Evolutionary conservation across 2,888 invertebrate species (phyloP).

Genomic region (Sinohyriopsis cumingii): DNA sequence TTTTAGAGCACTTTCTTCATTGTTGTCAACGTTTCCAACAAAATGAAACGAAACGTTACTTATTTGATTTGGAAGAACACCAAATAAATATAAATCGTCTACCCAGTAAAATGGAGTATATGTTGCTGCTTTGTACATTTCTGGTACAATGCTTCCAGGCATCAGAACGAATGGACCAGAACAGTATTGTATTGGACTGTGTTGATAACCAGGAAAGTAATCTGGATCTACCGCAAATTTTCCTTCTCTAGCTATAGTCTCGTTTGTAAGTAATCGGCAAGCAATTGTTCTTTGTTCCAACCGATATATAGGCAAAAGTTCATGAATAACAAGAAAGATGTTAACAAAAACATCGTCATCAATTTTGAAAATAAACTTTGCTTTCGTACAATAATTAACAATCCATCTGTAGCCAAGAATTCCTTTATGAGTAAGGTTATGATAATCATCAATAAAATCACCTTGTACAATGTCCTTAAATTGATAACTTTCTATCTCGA

Average conservation of each 20-base stretch:
- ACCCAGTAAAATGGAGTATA: slow-evolving; percentile 3
- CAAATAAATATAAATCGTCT: slow-evolving; percentile 6
- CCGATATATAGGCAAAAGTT: too few relatives aligned
- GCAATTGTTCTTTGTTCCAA: too few relatives aligned
- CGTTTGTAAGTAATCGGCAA: too few relatives aligned
- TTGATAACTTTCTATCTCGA: too few relatives aligned
- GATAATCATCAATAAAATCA: neutral
- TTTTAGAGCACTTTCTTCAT: too few relatives aligned
- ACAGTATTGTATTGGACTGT: neutral
- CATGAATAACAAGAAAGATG: too few relatives aligned
- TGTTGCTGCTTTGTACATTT: slow-evolving; percentile 2
- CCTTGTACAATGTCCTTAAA: too few relatives aligned
- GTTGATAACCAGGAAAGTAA: neutral
- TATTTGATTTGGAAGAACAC: slow-evolving; percentile 3
- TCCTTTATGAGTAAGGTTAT: slow-evolving; percentile 39
- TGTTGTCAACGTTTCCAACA: too few relatives aligned
- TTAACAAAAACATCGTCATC: too few relatives aligned
- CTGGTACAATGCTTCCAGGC: neutral
- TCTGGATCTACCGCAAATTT: slow-evolving; percentile 1
- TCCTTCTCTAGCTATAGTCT: neutral
- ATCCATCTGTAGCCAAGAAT: too few relatives aligned
- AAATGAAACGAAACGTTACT: neutral
- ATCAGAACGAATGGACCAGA: neutral
- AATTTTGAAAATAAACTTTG: too few relatives aligned
- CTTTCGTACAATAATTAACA: too few relatives aligned